Evolutionary conservation across 2,113 vertebrate genomes (phyloP).

Genomic region (Narcine bancroftii): DNA sequence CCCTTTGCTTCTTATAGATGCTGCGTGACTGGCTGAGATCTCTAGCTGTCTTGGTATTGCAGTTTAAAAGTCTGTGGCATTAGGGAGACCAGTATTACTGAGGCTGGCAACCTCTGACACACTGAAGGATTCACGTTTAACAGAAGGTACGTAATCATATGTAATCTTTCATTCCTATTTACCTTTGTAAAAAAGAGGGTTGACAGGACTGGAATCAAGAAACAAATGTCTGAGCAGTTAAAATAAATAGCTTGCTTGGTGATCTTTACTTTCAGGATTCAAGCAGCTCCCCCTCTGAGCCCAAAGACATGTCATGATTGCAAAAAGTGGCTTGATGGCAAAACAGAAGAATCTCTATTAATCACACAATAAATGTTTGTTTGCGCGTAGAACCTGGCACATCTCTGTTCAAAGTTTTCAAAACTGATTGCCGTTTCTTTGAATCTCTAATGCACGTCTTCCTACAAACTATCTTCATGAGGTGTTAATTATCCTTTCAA

Average conservation of each 20-base stretch:
- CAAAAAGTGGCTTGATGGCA: not conserved
- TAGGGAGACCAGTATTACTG: not conserved
- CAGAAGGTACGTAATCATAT: no score
- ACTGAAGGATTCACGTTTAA: not conserved
- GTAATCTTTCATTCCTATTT: not conserved
- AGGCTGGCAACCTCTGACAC: not conserved
- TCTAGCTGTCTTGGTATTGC: no score
- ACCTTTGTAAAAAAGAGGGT: not conserved
- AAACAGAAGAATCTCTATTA: not conserved
- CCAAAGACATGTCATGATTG: not conserved
- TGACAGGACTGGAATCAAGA: not conserved
- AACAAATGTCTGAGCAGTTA: not conserved
- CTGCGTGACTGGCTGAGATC: no score
- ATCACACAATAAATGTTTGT: constrained; percentile 4
- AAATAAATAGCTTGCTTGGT: not conserved
- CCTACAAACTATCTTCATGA: not conserved
- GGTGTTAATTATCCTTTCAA: not conserved
- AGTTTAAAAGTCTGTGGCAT: not conserved
- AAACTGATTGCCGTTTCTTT: not conserved
- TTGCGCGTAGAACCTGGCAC: not conserved
- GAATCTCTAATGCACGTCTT: not conserved
- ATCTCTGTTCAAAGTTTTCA: not conserved
- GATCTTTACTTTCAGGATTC: not conserved
- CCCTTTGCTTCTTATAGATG: no score
- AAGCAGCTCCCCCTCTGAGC: not conserved